Evolutionary conservation across 1,140 invertebrate genomes (phyloP).

Genomic region (Onthophagus taurus): DNA sequence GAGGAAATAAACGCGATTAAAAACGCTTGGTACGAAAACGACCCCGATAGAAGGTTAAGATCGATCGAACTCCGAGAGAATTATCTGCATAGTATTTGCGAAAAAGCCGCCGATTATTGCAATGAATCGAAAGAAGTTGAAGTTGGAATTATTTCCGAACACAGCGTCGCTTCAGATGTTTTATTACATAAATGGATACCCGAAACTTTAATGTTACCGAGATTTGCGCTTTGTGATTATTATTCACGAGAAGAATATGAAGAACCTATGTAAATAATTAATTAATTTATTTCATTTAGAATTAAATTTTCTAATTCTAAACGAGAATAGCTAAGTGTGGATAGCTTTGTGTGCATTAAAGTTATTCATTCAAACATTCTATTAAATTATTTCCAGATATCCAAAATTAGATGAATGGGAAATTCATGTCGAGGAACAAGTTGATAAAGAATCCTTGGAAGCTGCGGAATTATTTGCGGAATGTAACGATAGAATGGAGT

Average conservation of each 20-base stretch:
- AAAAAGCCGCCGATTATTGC: neutral
- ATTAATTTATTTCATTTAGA: too few relatives aligned
- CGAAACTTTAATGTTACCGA: neutral
- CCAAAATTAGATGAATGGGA: too few relatives aligned
- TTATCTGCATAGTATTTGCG: neutral
- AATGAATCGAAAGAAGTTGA: neutral
- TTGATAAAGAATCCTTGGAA: too few relatives aligned
- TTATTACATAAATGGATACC: conserved; percentile 4
- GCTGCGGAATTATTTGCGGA: too few relatives aligned
- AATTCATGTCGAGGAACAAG: too few relatives aligned
- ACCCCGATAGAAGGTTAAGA: conserved; percentile 5
- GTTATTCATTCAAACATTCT: too few relatives aligned
- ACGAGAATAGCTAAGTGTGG: too few relatives aligned
- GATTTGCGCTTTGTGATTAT: conserved; percentile 3
- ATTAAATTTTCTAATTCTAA: too few relatives aligned
- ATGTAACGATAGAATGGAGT: too few relatives aligned
- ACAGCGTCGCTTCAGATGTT: neutral
- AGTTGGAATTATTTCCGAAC: neutral
- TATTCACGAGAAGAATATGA: neutral
- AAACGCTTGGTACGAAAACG: conserved; percentile 2
- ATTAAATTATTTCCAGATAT: too few relatives aligned
- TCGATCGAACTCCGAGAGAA: conserved; percentile 1
- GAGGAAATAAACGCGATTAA: conserved; percentile 13
- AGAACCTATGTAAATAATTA: conserved; percentile 1
- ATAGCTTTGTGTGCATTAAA: too few relatives aligned